phyloP scores from a whole-genome alignment of 2,797 vertebrate genomes.

The Onychomys leucogaster region DNA sequence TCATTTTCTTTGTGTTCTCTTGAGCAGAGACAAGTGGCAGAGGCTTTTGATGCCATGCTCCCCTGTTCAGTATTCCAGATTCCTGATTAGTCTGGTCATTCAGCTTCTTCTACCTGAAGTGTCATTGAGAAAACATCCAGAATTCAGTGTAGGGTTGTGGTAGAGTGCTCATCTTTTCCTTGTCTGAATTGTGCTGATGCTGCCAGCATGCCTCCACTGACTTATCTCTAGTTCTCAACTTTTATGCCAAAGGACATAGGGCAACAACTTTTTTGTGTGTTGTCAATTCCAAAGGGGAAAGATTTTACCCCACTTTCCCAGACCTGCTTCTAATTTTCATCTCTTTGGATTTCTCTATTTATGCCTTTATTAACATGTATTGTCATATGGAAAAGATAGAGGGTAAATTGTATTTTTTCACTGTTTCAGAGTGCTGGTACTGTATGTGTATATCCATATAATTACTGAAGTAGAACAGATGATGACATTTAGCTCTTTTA shows the following conservation, averaged over 20 bases:
- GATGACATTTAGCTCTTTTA: background rate
- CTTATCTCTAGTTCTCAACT: background rate
- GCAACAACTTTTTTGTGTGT: background rate
- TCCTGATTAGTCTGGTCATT: background rate
- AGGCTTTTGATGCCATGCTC: background rate
- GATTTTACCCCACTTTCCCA: background rate
- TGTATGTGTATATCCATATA: background rate
- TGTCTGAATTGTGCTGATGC: background rate
- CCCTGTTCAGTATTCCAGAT: background rate
- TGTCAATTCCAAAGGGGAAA: background rate
- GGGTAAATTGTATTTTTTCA: background rate
- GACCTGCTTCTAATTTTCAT: background rate
- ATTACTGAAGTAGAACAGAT: background rate
- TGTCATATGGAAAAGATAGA: background rate
- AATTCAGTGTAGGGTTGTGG: background rate
- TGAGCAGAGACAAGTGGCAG: background rate
- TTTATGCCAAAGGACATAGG: background rate
- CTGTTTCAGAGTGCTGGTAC: background rate
- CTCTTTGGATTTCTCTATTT: background rate
- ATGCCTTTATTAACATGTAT: background rate
- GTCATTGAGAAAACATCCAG: background rate
- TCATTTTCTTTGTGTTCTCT: constrained; percentile 1
- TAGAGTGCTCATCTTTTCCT: background rate
- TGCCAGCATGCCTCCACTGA: background rate
- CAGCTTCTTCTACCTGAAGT: background rate